These are phyloP conservation scores for Sarcoramphus papa DNA, from an alignment of 2,797 vertebrate species.

Conservation along the genomic window DNA sequence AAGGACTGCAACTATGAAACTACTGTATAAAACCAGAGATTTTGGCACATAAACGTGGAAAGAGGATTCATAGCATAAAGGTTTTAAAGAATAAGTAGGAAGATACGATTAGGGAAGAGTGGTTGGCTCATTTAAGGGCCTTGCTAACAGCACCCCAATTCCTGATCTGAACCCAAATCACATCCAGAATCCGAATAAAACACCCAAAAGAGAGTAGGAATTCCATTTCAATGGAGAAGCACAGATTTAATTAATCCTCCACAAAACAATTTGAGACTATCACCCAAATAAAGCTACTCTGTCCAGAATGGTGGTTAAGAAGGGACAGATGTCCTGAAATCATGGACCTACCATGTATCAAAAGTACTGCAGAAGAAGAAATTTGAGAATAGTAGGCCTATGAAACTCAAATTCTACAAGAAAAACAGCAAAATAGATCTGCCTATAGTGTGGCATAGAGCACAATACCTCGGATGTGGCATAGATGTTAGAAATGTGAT, in stretches of 20 bases:
- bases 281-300: not conserved
- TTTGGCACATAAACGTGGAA: not conserved
- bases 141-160: not conserved
- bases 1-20: not conserved
- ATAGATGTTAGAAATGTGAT: not conserved
- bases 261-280: not conserved
- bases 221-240: not conserved
- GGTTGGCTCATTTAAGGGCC: not conserved
- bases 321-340: not conserved
- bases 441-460: too few species aligned
- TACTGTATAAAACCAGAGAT: not conserved
- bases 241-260: not conserved
- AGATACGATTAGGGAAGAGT: not conserved
- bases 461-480: too few species aligned
- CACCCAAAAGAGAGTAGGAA: not conserved
- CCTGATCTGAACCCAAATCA: not conserved
- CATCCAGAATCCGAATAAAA: not conserved
- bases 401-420: not conserved
- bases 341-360: not conserved
- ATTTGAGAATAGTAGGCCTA: not conserved
- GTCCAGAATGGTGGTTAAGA: not conserved
- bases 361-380: not conserved
- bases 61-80: not conserved
- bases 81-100: not conserved
- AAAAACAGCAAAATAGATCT: not conserved